These are phyloP conservation scores for Drosophila paranaensis DNA, from an alignment of 2,888 invertebrate species.

Conservation along the genomic window DNA sequence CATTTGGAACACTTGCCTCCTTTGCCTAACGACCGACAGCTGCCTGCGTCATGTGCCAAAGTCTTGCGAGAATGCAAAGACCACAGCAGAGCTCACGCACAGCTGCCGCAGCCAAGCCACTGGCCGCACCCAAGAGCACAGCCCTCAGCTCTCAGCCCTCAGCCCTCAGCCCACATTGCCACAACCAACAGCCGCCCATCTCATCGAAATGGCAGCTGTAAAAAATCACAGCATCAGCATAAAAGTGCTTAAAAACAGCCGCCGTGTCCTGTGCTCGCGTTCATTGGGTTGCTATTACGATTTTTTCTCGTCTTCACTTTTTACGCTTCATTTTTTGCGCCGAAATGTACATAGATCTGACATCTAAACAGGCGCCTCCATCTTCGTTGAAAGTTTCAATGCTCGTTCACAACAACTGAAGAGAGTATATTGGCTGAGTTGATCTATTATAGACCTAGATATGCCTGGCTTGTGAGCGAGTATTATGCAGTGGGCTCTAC, in stretches of 20 bases:
- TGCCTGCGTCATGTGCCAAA: constrained; percentile 53
- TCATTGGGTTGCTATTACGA: constrained; percentile 13
- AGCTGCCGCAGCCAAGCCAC: constrained; percentile 40
- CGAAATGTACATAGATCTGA: constrained; percentile 39
- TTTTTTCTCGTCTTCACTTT: constrained; percentile 33
- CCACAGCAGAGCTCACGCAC: constrained; percentile 60
- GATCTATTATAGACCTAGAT: background rate
- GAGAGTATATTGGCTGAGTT: background rate
- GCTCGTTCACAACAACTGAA: background rate
- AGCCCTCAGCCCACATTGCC: constrained; percentile 2
- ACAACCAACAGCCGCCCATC: constrained; percentile 4
- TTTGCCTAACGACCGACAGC: constrained; percentile 70
- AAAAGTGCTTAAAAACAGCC: constrained; percentile 78
- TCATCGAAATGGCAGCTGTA: constrained; percentile 77
- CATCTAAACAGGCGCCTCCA: constrained; percentile 26
- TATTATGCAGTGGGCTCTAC: background rate
- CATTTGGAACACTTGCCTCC: constrained; percentile 70
- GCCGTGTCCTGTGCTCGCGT: constrained; percentile 52
- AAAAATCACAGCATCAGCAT: constrained; percentile 81
- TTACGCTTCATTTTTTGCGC: constrained; percentile 58
- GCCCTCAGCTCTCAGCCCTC: background rate
- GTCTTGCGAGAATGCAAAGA: constrained; percentile 55
- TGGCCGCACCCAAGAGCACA: constrained; percentile 1
- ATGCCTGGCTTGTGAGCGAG: background rate
- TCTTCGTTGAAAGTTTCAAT: constrained; percentile 38